phyloP scores from a whole-genome alignment of 1,140 invertebrate species.

The Drosophila littoralis region DNA sequence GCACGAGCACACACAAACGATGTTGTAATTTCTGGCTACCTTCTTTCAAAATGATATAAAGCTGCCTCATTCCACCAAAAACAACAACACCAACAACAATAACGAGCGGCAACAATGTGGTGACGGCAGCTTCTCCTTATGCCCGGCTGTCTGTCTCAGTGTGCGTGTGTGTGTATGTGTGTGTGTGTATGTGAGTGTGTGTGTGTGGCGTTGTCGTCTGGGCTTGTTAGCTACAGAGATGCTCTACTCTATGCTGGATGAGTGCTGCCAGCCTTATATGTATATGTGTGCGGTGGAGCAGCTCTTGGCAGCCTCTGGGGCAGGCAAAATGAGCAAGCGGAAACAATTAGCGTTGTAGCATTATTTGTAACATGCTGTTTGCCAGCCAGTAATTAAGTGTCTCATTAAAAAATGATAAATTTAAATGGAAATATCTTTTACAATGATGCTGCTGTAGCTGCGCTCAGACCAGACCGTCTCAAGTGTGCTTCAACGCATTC shows the following conservation, averaged over 20 bases:
- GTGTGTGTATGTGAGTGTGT: slow-evolving; percentile 23
- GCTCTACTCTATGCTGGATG: slow-evolving; percentile 4
- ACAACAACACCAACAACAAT: background rate
- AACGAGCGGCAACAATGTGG: slow-evolving; percentile 32
- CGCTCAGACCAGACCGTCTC: slow-evolving; percentile 53
- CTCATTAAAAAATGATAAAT: slow-evolving; percentile 83
- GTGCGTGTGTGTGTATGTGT: slow-evolving; percentile 20
- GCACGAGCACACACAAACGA: slow-evolving; percentile 36
- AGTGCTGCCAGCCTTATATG: background rate
- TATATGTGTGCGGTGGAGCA: slow-evolving; percentile 8
- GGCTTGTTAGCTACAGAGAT: slow-evolving; percentile 13
- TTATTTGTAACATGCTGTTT: slow-evolving; percentile 75
- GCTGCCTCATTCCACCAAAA: slow-evolving; percentile 17
- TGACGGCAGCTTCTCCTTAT: slow-evolving; percentile 27
- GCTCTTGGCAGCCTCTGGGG: slow-evolving; percentile 6
- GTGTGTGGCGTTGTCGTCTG: slow-evolving; percentile 27
- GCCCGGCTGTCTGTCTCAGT: slow-evolving; percentile 1
- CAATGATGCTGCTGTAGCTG: slow-evolving; percentile 24
- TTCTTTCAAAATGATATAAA: slow-evolving; percentile 55
- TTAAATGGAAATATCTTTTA: slow-evolving; percentile 75
- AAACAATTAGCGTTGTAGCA: slow-evolving; percentile 80
- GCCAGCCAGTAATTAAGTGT: slow-evolving; percentile 75
- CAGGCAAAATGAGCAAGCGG: slow-evolving; percentile 75
- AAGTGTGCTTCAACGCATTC: slow-evolving; percentile 56
- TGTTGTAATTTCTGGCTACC: slow-evolving; percentile 64